Conservation (phyloP, 2,113 vertebrate genomes). For the Pseudopodoces humilis region DNA sequence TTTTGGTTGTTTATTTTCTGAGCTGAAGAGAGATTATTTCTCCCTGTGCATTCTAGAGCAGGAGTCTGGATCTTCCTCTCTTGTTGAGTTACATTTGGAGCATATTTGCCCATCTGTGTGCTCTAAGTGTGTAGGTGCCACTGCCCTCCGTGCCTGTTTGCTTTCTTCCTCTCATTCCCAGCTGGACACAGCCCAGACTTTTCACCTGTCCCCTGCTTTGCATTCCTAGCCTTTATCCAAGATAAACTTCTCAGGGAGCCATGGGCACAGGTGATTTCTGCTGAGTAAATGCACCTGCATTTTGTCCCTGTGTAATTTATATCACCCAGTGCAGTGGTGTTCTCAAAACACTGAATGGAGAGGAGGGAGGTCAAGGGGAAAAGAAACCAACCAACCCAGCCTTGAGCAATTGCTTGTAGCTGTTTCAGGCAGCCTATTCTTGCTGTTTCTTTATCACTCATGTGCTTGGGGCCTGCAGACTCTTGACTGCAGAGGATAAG, state of each 20-base stretch:
- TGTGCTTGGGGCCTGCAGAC: neutral
- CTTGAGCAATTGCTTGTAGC: neutral
- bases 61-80: neutral
- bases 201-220: neutral
- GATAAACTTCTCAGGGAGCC: neutral
- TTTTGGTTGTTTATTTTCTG: neutral
- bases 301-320: neutral
- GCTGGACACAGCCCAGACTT: neutral
- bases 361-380: neutral
- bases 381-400: neutral
- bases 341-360: neutral
- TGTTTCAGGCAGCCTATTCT: neutral
- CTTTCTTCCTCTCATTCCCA: neutral
- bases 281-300: neutral
- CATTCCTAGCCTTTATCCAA: neutral
- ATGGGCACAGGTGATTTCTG: neutral
- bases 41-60: neutral
- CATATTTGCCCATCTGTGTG: neutral
- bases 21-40: neutral
- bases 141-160: neutral
- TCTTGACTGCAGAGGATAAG: neutral
- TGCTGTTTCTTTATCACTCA: neutral
- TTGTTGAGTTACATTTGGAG: neutral
- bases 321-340: neutral
- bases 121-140: neutral